phyloP scores from a whole-genome alignment of 1,140 invertebrate species.

The Archivesica marissinica region DNA sequence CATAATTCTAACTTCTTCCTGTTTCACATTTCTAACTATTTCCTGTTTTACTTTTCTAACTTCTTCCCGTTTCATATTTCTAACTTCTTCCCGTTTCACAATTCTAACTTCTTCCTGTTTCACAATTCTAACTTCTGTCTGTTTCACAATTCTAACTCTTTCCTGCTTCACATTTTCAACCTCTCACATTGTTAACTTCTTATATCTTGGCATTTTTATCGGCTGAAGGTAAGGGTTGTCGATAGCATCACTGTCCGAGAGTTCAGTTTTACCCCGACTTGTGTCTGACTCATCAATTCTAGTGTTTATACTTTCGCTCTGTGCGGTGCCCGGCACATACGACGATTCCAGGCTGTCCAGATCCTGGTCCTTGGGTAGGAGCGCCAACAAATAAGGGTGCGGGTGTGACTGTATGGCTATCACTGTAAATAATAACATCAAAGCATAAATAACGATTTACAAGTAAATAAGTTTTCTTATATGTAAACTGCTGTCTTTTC shows the following conservation, averaged over 20 bases:
- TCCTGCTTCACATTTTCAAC: background rate
- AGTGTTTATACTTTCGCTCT: background rate
- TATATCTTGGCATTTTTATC: constrained; percentile 88
- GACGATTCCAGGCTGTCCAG: constrained; percentile 94
- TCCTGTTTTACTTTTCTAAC: background rate
- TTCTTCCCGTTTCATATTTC: no score
- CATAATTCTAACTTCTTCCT: no score
- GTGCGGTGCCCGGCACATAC: constrained; percentile 50
- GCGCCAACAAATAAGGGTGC: constrained; percentile 92
- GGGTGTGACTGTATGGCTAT: constrained; percentile 93
- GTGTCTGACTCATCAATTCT: constrained; percentile 65
- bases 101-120: no score
- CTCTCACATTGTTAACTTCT: constrained; percentile 46
- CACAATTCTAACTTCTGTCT: no score
- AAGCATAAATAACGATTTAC: no score
- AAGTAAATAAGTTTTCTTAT: no score
- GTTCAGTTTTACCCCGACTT: constrained; percentile 54
- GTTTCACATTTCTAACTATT: no score
- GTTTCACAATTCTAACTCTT: no score
- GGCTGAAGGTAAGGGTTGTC: constrained; percentile 95
- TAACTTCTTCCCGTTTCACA: no score
- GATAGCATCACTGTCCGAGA: constrained; percentile 85
- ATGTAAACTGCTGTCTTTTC: no score
- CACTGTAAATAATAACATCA: constrained; percentile 88
- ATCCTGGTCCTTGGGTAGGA: constrained; percentile 96